phyloP scores from a whole-genome alignment of 2,888 invertebrate species.

The Scelioninae gen. 1 region DNA sequence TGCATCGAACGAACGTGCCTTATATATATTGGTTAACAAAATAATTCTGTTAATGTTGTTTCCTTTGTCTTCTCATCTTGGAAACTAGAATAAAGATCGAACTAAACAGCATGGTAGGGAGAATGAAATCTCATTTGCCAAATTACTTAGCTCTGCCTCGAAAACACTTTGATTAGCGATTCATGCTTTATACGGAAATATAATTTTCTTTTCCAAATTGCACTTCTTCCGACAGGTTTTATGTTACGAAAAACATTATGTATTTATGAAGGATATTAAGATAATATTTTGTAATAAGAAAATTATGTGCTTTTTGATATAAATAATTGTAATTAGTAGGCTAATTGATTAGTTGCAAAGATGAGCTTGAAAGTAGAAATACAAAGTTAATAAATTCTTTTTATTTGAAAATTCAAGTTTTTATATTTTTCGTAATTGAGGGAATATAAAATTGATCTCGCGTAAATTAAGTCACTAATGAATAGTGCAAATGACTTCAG shows the following conservation, averaged over 20 bases:
- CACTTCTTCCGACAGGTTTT: slow-evolving; percentile 3
- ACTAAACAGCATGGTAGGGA: slow-evolving; percentile 21
- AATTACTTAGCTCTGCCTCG: slow-evolving; percentile 35
- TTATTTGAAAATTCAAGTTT: too few species aligned
- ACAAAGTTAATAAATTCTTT: too few species aligned
- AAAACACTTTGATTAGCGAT: slow-evolving; percentile 48
- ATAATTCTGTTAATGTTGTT: slow-evolving; percentile 37
- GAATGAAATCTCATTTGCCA: slow-evolving; percentile 44
- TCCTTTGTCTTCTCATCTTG: slow-evolving; percentile 26
- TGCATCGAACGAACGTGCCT: slow-evolving; percentile 17
- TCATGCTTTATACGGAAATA: slow-evolving; percentile 28
- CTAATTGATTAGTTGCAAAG: too few species aligned
- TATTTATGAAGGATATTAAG: too few species aligned
- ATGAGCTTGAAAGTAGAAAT: too few species aligned
- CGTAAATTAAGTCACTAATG: too few species aligned
- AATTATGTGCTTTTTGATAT: too few species aligned
- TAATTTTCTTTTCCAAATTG: slow-evolving; percentile 6
- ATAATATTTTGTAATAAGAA: too few species aligned
- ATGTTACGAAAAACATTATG: background rate
- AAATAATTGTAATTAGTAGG: too few species aligned
- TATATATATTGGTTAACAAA: slow-evolving; percentile 5
- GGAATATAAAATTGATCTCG: too few species aligned
- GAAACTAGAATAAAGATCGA: slow-evolving; percentile 12
- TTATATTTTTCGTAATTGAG: too few species aligned
- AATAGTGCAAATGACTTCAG: too few species aligned